Conservation (phyloP, 2,888 invertebrate genomes). For the Pachycephus smyrnensis region DNA sequence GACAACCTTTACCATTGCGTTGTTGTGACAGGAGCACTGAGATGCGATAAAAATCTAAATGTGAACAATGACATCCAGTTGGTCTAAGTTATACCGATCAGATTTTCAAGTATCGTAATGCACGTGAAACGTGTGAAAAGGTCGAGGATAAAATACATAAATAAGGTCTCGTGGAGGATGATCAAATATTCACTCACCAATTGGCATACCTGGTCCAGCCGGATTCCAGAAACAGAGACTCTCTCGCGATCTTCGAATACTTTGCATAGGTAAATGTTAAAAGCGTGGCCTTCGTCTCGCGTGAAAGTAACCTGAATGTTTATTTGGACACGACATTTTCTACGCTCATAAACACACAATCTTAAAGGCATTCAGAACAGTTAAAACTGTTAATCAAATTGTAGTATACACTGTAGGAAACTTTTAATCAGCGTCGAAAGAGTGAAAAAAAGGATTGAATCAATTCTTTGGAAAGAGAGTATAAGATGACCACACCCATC, state of each 20-base stretch:
- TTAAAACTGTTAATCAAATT: background rate
- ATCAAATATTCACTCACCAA: background rate
- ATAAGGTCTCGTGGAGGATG: background rate
- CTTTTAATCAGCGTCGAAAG: background rate
- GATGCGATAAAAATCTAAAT: background rate
- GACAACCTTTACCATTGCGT: background rate
- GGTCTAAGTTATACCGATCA: background rate
- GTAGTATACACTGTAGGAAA: background rate
- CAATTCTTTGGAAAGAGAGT: background rate
- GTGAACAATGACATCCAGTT: background rate
- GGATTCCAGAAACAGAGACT: slow-evolving; percentile 5
- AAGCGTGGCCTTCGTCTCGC: background rate
- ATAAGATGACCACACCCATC: too few relatives aligned
- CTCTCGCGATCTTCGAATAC: background rate
- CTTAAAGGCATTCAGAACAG: background rate
- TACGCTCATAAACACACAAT: background rate
- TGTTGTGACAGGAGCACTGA: background rate
- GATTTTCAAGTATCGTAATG: background rate
- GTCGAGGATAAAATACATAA: background rate
- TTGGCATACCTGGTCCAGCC: background rate
- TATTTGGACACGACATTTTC: background rate
- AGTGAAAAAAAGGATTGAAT: background rate
- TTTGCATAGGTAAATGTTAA: background rate
- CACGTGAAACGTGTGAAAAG: background rate
- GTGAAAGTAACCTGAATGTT: background rate